phyloP scores from a whole-genome alignment of 2,113 vertebrate genomes.

The Engraulis encrasicolus region DNA sequence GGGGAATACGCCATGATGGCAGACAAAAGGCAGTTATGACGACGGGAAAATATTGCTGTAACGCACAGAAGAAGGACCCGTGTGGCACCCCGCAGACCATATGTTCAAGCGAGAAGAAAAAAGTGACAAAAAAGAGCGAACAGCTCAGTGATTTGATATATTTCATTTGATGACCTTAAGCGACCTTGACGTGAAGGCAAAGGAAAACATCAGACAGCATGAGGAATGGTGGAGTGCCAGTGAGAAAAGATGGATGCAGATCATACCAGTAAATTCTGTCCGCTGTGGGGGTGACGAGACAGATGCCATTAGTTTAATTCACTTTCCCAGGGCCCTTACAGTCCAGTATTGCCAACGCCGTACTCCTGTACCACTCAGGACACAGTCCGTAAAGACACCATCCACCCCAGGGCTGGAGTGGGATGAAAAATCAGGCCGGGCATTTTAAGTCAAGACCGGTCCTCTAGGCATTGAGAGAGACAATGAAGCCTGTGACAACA shows the following conservation, averaged over 20 bases:
- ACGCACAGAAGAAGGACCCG: background rate
- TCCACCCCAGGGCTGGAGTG: too few relatives aligned
- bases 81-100: background rate
- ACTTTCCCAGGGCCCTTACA: slow-evolving; percentile 58
- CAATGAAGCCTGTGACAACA: too few relatives aligned
- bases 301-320: slow-evolving; percentile 72
- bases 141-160: slow-evolving; percentile 40
- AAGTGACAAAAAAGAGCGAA: background rate
- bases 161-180: slow-evolving; percentile 50
- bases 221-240: slow-evolving; percentile 61
- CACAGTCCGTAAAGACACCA: slow-evolving; percentile 34
- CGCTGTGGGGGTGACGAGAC: slow-evolving; percentile 59
- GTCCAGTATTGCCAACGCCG: slow-evolving; percentile 56
- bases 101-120: background rate
- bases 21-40: slow-evolving; percentile 44
- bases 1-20: slow-evolving; percentile 39
- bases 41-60: slow-evolving; percentile 31
- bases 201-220: slow-evolving; percentile 45
- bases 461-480: too few relatives aligned
- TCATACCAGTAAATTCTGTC: slow-evolving; percentile 67
- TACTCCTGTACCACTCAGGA: slow-evolving; percentile 44
- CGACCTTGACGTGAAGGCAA: slow-evolving; percentile 10
- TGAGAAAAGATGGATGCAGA: slow-evolving; percentile 58
- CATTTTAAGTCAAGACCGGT: too few relatives aligned
- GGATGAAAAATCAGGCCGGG: too few relatives aligned